These are phyloP conservation scores for Lasioglossum pauxillum DNA, from an alignment of 2,888 invertebrate species.

Conservation along the genomic window DNA sequence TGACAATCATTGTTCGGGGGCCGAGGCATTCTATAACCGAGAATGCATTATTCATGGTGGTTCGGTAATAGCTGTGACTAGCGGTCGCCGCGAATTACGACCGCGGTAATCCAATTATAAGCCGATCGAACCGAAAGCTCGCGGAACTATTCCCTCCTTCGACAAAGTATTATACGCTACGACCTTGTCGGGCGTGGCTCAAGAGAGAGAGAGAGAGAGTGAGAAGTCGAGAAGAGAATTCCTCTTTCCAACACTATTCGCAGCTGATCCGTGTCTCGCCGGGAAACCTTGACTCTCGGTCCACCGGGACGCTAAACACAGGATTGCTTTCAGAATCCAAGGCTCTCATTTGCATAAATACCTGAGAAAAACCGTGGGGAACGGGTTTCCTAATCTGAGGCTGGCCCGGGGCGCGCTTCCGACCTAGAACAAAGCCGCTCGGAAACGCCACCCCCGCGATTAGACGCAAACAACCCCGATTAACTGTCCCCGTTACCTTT, in stretches of 20 bases:
- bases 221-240: not conserved
- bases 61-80: constrained; percentile 57
- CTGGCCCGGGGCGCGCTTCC: constrained; percentile 41
- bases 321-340: constrained; percentile 58
- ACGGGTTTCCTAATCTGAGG: constrained; percentile 60
- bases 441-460: constrained; percentile 37
- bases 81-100: constrained; percentile 59
- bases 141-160: constrained; percentile 10
- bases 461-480: constrained; percentile 39
- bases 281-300: constrained; percentile 42
- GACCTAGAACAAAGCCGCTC: constrained; percentile 38
- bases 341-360: constrained; percentile 59
- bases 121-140: constrained; percentile 39
- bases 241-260: not conserved
- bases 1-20: constrained; percentile 52
- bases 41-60: constrained; percentile 62
- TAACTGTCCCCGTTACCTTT: constrained; percentile 37
- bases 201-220: not conserved
- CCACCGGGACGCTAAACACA: constrained; percentile 52
- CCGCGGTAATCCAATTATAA: constrained; percentile 62
- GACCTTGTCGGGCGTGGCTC: not conserved
- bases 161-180: not conserved
- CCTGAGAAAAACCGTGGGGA: constrained; percentile 51
- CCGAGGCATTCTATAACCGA: constrained; percentile 54
- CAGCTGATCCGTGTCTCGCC: constrained; percentile 34